Conservation (phyloP, 1,140 invertebrate genomes). For the Temnothorax curvispinosus region DNA sequence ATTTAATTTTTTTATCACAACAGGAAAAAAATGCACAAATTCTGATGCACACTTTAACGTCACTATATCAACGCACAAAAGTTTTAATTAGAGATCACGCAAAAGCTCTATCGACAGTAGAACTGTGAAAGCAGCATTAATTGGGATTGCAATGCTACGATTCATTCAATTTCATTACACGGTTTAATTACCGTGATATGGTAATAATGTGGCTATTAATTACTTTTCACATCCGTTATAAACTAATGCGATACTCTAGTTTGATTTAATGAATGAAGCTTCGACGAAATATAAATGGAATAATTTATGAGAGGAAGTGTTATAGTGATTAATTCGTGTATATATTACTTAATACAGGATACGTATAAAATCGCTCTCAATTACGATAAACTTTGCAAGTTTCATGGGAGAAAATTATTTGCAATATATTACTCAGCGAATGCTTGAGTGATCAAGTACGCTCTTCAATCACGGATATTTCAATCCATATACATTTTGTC, state of each 20-base stretch:
- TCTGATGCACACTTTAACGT: neutral
- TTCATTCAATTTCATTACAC: slow-evolving; percentile 36
- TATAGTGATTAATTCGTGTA: slow-evolving; percentile 47
- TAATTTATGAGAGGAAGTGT: slow-evolving; percentile 30
- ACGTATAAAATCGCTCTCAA: slow-evolving; percentile 20
- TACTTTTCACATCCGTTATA: slow-evolving; percentile 43
- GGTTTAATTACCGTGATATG: slow-evolving; percentile 56
- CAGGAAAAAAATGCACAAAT: neutral
- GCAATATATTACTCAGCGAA: neutral
- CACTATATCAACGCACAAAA: neutral
- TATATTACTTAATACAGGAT: slow-evolving; percentile 17
- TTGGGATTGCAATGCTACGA: slow-evolving; percentile 39
- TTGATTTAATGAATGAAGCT: slow-evolving; percentile 45
- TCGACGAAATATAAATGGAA: slow-evolving; percentile 48
- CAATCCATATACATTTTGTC: neutral
- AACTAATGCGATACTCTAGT: slow-evolving; percentile 41
- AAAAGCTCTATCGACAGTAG: slow-evolving; percentile 5
- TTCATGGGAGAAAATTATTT: slow-evolving; percentile 15
- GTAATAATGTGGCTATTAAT: slow-evolving; percentile 56
- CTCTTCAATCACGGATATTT: neutral
- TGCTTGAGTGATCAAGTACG: neutral
- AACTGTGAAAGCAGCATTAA: slow-evolving; percentile 26
- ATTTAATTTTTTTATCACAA: neutral
- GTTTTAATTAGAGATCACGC: neutral
- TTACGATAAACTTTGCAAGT: slow-evolving; percentile 24